A percentile compares a stretch with the other conserved stretches of the same genome.
Conservation (phyloP, 2,888 invertebrate genomes). For the Dryococelus australis region DNA sequence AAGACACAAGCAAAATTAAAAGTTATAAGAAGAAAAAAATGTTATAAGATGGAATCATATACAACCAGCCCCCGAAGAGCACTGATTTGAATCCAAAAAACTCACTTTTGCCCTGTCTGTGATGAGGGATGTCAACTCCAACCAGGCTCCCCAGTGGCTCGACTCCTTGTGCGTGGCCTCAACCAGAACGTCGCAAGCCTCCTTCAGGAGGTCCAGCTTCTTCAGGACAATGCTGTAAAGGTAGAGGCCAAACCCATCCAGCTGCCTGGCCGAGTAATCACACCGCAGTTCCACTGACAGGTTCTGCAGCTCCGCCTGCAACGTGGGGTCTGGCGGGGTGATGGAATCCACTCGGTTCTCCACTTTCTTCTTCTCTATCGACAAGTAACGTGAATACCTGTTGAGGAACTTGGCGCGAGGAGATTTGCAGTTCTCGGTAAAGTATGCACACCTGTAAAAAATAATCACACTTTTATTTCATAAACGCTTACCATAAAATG, state of each 20-base stretch:
- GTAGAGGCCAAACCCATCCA: constrained; percentile 90
- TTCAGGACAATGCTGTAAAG: constrained; percentile 91
- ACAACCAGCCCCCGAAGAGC: too few relatives aligned
- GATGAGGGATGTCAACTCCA: constrained; percentile 86
- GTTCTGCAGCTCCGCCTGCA: constrained; percentile 62
- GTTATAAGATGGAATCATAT: too few relatives aligned
- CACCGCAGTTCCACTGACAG: constrained; percentile 66
- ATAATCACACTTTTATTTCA: constrained; percentile 42
- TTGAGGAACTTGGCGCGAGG: constrained; percentile 82
- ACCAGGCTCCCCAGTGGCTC: constrained; percentile 94
- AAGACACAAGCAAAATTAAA: too few relatives aligned
- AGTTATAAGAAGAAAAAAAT: too few relatives aligned
- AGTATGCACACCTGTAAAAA: constrained; percentile 74
- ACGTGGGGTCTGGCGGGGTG: constrained; percentile 67
- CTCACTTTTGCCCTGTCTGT: constrained; percentile 77
- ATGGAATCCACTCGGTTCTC: constrained; percentile 78
- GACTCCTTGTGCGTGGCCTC: constrained; percentile 82
- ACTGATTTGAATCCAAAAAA: too few relatives aligned
- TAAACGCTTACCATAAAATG: background rate
- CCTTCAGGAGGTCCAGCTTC: constrained; percentile 79
- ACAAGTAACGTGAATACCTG: constrained; percentile 86
- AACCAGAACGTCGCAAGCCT: constrained; percentile 81
- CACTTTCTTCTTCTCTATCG: constrained; percentile 87
- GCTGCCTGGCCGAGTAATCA: constrained; percentile 66
- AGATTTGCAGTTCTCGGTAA: constrained; percentile 73